Evolutionary conservation across 2,888 invertebrate species (phyloP).

Genomic region (Drosophila formosana): DNA sequence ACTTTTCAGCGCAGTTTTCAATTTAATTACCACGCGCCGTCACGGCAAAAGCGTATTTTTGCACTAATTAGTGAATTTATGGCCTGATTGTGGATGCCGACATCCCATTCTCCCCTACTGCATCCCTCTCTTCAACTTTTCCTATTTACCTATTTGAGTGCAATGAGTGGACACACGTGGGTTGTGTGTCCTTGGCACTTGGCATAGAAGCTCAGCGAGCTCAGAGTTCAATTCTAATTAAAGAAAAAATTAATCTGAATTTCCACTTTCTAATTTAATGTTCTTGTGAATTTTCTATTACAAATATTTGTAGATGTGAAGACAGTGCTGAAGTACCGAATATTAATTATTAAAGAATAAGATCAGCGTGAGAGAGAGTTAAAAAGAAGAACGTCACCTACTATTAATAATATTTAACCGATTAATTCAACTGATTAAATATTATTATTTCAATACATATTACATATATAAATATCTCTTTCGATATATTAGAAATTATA

Average conservation of each 20-base stretch:
- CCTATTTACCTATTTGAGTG: slow-evolving; percentile 7
- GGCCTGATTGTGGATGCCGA: slow-evolving; percentile 35
- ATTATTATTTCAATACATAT: too few relatives aligned
- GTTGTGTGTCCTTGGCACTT: slow-evolving; percentile 13
- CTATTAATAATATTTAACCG: too few relatives aligned
- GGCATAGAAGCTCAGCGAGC: background rate
- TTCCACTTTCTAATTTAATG: background rate
- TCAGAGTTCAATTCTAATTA: background rate
- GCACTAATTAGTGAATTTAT: slow-evolving; percentile 74
- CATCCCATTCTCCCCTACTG: background rate
- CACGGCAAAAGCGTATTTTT: slow-evolving; percentile 50
- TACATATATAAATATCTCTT: too few relatives aligned
- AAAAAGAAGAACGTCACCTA: too few relatives aligned
- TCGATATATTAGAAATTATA: too few relatives aligned
- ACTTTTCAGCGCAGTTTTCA: slow-evolving; percentile 58
- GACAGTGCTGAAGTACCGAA: too few relatives aligned
- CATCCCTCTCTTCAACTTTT: too few relatives aligned
- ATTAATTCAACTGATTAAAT: too few relatives aligned
- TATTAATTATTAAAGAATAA: too few relatives aligned
- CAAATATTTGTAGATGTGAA: too few relatives aligned
- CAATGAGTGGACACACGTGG: slow-evolving; percentile 33
- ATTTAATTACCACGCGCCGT: slow-evolving; percentile 63
- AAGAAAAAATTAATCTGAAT: background rate
- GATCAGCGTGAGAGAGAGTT: too few relatives aligned
- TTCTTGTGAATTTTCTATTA: too few relatives aligned